These are phyloP conservation scores for Andrena bucephala DNA, from an alignment of 2,888 invertebrate species.

Conservation along the genomic window DNA sequence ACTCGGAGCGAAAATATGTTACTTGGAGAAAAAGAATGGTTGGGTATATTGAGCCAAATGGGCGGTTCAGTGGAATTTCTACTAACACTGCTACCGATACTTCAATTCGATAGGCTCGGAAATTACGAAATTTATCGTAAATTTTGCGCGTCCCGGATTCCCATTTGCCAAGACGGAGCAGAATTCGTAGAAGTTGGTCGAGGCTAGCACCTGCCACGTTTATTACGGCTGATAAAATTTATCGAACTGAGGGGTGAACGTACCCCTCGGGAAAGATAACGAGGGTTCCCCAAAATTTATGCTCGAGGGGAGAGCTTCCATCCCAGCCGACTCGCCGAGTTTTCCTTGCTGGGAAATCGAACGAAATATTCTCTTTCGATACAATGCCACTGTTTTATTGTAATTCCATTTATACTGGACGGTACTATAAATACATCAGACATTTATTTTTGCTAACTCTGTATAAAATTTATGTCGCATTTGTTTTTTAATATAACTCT, in stretches of 20 bases:
- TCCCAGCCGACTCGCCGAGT: background rate
- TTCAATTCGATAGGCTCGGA: constrained; percentile 2
- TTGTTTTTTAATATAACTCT: too few species aligned
- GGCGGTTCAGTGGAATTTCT: too few species aligned
- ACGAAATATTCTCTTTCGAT: background rate
- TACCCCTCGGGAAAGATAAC: background rate
- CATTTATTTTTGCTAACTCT: too few species aligned
- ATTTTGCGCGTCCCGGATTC: constrained; percentile 35
- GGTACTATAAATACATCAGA: background rate
- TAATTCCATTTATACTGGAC: background rate
- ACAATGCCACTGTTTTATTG: background rate
- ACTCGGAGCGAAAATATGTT: too few species aligned
- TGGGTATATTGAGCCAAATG: too few species aligned
- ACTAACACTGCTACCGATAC: background rate
- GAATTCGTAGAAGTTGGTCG: constrained; percentile 23
- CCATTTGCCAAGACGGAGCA: constrained; percentile 31
- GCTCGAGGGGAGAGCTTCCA: background rate
- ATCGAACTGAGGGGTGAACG: constrained; percentile 6
- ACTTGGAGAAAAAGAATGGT: too few species aligned
- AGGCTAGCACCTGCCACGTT: background rate
- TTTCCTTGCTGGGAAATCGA: background rate
- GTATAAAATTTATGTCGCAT: too few species aligned
- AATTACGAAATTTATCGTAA: constrained; percentile 28
- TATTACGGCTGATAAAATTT: constrained; percentile 19
- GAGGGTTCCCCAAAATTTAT: constrained; percentile 18